These are phyloP conservation scores for Aphyosemion australe DNA, from an alignment of 2,113 vertebrate genomes.

Conservation along the genomic window DNA sequence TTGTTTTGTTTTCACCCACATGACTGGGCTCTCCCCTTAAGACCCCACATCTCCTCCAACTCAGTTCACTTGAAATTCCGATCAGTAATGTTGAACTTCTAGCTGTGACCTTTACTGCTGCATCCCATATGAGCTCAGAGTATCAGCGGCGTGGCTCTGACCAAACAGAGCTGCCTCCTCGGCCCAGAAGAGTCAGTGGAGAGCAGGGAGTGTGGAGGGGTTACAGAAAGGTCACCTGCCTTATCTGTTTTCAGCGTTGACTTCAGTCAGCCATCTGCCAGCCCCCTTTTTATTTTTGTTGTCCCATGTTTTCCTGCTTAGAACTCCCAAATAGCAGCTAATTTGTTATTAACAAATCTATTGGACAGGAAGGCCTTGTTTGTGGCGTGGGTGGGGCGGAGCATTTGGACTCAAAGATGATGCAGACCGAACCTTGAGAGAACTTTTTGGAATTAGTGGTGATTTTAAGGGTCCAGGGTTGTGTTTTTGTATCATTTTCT, in stretches of 20 bases:
- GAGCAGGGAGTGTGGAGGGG: conserved; percentile 45
- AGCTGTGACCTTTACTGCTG: conserved; percentile 72
- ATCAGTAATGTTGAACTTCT: conserved; percentile 75
- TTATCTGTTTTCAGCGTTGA: conserved; percentile 37
- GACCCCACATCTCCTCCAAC: conserved; percentile 20
- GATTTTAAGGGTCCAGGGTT: too few relatives aligned
- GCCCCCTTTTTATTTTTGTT: conserved; percentile 19
- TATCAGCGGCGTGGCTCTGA: conserved; percentile 36
- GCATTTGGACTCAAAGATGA: too few relatives aligned
- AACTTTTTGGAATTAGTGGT: too few relatives aligned
- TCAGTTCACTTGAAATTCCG: conserved; percentile 73
- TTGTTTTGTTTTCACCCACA: conserved; percentile 9
- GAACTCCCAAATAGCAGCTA: not conserved
- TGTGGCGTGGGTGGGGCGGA: too few relatives aligned
- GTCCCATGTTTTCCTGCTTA: not conserved
- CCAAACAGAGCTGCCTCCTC: conserved; percentile 51
- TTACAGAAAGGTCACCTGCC: conserved; percentile 54
- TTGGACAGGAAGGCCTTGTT: too few relatives aligned
- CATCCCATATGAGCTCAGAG: conserved; percentile 60
- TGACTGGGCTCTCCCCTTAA: conserved; percentile 11
- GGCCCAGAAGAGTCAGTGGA: conserved; percentile 52
- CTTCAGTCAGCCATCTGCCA: conserved; percentile 46
- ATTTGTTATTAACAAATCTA: too few relatives aligned
- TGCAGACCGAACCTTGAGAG: too few relatives aligned
- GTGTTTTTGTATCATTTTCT: too few relatives aligned